Base-by-base conservation (phyloP, 2,797 vertebrate genomes). In the Heterohyrax brucei region DNA sequence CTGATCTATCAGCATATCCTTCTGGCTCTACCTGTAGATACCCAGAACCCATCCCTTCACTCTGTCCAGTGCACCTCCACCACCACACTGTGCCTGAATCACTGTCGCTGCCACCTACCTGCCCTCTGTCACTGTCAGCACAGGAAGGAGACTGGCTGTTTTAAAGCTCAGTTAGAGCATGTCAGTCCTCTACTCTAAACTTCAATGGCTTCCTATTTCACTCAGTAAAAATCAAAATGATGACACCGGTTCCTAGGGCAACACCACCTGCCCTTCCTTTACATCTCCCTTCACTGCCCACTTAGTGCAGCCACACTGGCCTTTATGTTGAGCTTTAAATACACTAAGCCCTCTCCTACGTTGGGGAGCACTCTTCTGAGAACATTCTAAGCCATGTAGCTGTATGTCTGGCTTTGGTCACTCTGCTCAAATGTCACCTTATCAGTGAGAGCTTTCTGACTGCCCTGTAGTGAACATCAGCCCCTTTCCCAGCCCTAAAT, bases 251-350 rank as follows among this genome's bases (percentile, higher is more conserved):
- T n/a, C 39, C 64, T 3, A 26, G 82, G 30, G 24, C 33, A 16
- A 1, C 0, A 1, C 19, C 0, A 28, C 19, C 21, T 2, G 18
- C 3, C 61, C 22, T 50, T n/a, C 72, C 7, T 13, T 3, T 5
- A 48, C 10, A 1, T 10, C 18, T 50, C 10, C 5, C 10, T 22
- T 50, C 14, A 7, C 5, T 26, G 26, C 16, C 26, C 12, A 7
- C 30, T 13, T 39, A 16, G 53, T 56, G 44, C 33, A 26, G 59
- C 39, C 84, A 9, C 24, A 1, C 0, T 28, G 77, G 28, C 26
- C 46, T 26, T 75, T 62, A n/a, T 21, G 50, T 39, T 75, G 70
- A 28, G 64, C 19, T 91, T 1, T 19, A 59, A 56, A 59, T 14
- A 39, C 4, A 16, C 72, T 13, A 22, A 24, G 8, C 10, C 1